Base-by-base conservation (phyloP, 2,797 vertebrate species). In the Sebastes paucispinis region DNA sequence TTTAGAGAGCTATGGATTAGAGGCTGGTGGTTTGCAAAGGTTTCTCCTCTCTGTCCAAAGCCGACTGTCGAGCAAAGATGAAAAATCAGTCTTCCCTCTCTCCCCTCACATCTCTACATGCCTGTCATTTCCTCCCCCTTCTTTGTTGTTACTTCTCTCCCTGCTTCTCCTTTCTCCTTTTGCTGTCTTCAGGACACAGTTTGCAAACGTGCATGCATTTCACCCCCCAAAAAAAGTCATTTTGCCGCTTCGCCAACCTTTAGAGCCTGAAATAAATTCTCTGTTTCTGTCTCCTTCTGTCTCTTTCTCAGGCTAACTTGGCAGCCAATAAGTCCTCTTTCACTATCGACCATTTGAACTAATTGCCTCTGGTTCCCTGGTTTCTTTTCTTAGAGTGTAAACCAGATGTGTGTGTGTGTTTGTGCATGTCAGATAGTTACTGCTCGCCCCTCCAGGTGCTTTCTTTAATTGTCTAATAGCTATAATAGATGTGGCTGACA, bases 381-480 rank as follows among this genome's bases (percentile, higher is more conserved):
- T 62, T 82, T 82, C 70, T 88, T 80, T 83, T 82, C 59, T 79
- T 25, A 8, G 43, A 85, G 32, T 54, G 43, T 14, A 82, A 73
- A 69, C 39, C 11, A 70, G 71, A 29, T 6, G 62, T 87, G 59
- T 77, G 57, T 50, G 57, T 72, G 57, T 62, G 57, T 63, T 18
- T 71, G 67, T 85, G 59, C 25, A 57, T 80, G 70, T 83, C 36
- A 59, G 81, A 69, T 85, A 78, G 83, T 88, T 88, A 75, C 81
- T 55, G 65, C 70, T 39, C 11, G 50, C 20, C 59, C 68, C 79
- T 78, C 69, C 67, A 83, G 86, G 85, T 89, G 77, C 75, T 89
- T 58, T 58, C 68, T 80, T 81, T 90, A 88, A 88, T 89, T 81
- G 85, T 82, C 62, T 87, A 82, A 87, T 89, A 60, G 81, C 52